Evolutionary conservation across 1,140 invertebrate genomes (phyloP).

Genomic region (Apis dorsata): DNA sequence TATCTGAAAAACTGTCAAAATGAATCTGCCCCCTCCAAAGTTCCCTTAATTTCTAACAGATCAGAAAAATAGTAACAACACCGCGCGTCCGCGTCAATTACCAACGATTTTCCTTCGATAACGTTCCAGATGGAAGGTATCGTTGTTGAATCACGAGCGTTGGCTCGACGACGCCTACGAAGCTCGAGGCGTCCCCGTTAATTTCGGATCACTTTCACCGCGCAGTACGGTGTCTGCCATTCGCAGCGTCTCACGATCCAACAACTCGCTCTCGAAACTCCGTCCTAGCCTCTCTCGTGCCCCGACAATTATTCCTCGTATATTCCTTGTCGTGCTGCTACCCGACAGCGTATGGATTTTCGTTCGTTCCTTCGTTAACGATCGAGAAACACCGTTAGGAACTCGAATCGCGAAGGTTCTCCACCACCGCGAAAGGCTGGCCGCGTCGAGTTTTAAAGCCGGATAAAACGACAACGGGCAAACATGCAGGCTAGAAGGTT

Average conservation of each 20-base stretch:
- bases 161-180: slow-evolving; percentile 55
- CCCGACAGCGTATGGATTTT: background rate
- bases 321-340: background rate
- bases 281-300: background rate
- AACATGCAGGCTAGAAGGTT: slow-evolving; percentile 48
- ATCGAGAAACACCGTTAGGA: slow-evolving; percentile 3
- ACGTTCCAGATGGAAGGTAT: slow-evolving; percentile 23
- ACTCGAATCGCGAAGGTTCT: background rate
- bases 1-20: too few relatives aligned
- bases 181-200: slow-evolving; percentile 61
- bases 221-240: slow-evolving; percentile 4
- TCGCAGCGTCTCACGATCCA: slow-evolving; percentile 7
- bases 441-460: slow-evolving; percentile 2
- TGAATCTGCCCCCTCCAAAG: too few relatives aligned
- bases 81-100: too few relatives aligned
- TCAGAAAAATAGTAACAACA: too few relatives aligned
- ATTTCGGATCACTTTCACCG: slow-evolving; percentile 67
- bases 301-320: background rate
- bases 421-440: background rate
- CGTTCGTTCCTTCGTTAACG: background rate
- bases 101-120: background rate
- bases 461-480: slow-evolving; percentile 12
- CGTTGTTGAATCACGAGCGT: slow-evolving; percentile 38
- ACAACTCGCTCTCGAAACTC: slow-evolving; percentile 49
- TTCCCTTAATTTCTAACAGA: too few relatives aligned